phyloP scores from a whole-genome alignment of 1,140 invertebrate genomes.

The Idris sp. region DNA sequence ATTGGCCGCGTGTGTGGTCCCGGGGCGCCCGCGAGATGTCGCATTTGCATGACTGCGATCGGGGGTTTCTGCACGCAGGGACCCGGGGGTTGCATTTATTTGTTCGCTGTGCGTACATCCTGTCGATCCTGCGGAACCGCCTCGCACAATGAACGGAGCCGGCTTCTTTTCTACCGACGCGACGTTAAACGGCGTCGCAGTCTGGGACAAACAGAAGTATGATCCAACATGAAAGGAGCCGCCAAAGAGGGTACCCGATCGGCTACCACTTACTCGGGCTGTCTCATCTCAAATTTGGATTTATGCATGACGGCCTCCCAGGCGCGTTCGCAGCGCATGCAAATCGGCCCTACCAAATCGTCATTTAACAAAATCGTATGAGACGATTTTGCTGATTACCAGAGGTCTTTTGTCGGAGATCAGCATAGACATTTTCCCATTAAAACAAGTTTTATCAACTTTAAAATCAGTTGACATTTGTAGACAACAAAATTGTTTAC shows the following conservation, averaged over 20 bases:
- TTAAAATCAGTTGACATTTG: too few species aligned
- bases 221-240: constrained; percentile 64
- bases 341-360: constrained; percentile 42
- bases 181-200: constrained; percentile 51
- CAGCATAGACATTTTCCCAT: too few species aligned
- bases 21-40: constrained; percentile 24
- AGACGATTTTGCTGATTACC: constrained; percentile 28
- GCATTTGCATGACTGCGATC: constrained; percentile 42
- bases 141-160: constrained; percentile 56
- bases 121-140: constrained; percentile 48
- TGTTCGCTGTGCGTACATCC: constrained; percentile 25
- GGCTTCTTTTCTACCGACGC: constrained; percentile 57
- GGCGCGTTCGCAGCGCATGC: constrained; percentile 50
- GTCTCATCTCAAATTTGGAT: constrained; percentile 64
- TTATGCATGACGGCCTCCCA: constrained; percentile 56
- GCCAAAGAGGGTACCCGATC: constrained; percentile 16
- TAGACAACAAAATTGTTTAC: too few species aligned
- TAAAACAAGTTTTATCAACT: too few species aligned
- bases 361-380: constrained; percentile 39
- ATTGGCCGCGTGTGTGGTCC: constrained; percentile 41
- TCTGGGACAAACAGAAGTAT: constrained; percentile 64
- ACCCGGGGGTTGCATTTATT: constrained; percentile 23
- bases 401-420: constrained; percentile 25
- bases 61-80: constrained; percentile 12
- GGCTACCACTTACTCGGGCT: constrained; percentile 61